A percentile compares a stretch with the other conserved stretches of the same genome.
These are phyloP conservation scores for Porites evermanni DNA, from an alignment of 92 coral and sea anemone genomes.

Conservation along the genomic window DNA sequence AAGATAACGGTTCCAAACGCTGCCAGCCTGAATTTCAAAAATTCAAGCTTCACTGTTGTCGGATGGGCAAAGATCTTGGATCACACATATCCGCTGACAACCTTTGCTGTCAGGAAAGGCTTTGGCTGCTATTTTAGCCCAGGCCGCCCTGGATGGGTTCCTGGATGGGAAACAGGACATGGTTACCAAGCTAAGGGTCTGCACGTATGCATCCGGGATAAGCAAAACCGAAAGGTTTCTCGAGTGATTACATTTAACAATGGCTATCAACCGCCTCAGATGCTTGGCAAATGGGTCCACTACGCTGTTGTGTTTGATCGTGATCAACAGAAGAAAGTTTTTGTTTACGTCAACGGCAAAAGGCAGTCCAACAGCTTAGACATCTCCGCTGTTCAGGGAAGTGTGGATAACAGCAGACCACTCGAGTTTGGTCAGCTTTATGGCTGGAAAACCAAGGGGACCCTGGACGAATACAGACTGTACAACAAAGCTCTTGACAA, in stretches of 20 bases:
- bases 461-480: slow-evolving; percentile 80
- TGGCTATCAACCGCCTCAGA: slow-evolving; percentile 51
- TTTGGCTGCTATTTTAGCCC: slow-evolving; percentile 67
- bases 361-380: slow-evolving; percentile 67
- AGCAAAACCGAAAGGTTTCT: slow-evolving; percentile 45
- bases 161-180: slow-evolving; percentile 78
- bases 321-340: slow-evolving; percentile 40
- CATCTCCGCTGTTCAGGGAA: slow-evolving; percentile 70
- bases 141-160: slow-evolving; percentile 51
- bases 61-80: slow-evolving; percentile 79
- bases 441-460: slow-evolving; percentile 86
- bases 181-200: slow-evolving; percentile 62
- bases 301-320: slow-evolving; percentile 73
- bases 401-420: slow-evolving; percentile 66
- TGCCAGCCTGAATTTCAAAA: slow-evolving; percentile 60
- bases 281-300: slow-evolving; percentile 70
- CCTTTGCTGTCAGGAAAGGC: slow-evolving; percentile 78
- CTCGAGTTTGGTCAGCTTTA: slow-evolving; percentile 73
- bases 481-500: slow-evolving; percentile 67
- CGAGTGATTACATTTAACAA: slow-evolving; percentile 48
- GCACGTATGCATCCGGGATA: slow-evolving; percentile 73
- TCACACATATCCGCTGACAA: slow-evolving; percentile 72
- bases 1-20: slow-evolving; percentile 49
- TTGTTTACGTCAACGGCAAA: slow-evolving; percentile 71
- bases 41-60: slow-evolving; percentile 64